Evolutionary conservation across 1,140 invertebrate species (phyloP).

Genomic region (Zaprionus ghesquierei): DNA sequence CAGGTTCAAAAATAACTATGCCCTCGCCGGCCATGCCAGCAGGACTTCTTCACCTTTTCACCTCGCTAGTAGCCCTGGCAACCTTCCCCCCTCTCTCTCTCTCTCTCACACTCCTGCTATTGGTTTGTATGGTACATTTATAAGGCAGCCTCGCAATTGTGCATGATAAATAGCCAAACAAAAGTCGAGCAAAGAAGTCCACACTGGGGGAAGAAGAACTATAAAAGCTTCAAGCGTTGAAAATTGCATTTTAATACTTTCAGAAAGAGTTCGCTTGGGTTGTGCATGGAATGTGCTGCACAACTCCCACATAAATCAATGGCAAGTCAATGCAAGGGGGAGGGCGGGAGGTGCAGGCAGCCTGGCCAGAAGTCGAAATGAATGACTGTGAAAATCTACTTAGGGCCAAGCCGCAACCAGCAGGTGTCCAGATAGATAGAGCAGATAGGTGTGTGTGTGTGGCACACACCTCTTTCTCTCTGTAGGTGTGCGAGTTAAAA

Average conservation of each 20-base stretch:
- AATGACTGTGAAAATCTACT: conserved; percentile 64
- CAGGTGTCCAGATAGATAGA: conserved; percentile 34
- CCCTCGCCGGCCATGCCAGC: background rate
- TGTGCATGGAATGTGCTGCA: background rate
- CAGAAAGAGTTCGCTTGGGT: conserved; percentile 16
- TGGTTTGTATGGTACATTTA: conserved; percentile 1
- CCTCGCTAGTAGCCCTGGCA: background rate
- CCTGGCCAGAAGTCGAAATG: conserved; percentile 42
- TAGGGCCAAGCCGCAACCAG: conserved; percentile 28
- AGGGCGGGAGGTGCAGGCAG: background rate
- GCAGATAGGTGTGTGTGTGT: conserved; percentile 9
- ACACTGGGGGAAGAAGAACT: conserved; percentile 25
- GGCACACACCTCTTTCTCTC: background rate
- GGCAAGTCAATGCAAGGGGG: conserved; percentile 56
- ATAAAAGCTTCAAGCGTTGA: conserved; percentile 50
- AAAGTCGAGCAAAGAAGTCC: conserved; percentile 7
- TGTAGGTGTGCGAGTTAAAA: too few relatives aligned
- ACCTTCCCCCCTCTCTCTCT: background rate
- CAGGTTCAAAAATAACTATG: conserved; percentile 13
- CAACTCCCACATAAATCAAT: conserved; percentile 57
- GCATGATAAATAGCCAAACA: conserved; percentile 65
- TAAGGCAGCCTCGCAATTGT: conserved; percentile 52
- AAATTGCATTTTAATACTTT: conserved; percentile 71
- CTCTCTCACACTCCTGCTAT: background rate
- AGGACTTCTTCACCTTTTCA: background rate